These are phyloP conservation scores for Aporophyla nigra DNA, from an alignment of 2,888 invertebrate genomes.

Conservation along the genomic window DNA sequence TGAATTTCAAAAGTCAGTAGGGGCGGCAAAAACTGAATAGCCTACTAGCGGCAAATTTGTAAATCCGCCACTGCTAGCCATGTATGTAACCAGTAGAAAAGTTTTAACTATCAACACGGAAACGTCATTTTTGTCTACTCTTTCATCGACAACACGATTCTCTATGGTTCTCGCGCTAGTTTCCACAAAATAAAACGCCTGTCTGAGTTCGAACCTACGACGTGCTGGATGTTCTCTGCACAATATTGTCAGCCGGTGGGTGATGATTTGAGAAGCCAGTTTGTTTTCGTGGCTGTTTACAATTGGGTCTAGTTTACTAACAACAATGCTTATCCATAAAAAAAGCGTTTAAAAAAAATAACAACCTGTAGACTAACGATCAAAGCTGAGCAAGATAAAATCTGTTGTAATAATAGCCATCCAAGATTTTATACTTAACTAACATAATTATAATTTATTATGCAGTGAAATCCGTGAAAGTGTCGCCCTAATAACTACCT, in stretches of 20 bases:
- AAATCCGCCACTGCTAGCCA: too few species aligned
- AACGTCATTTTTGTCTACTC: too few species aligned
- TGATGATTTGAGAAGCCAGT: neutral
- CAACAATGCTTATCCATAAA: neutral
- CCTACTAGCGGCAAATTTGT: too few species aligned
- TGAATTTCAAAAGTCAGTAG: too few species aligned
- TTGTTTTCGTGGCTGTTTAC: neutral
- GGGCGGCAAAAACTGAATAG: too few species aligned
- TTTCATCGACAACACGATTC: too few species aligned
- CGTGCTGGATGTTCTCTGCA: neutral
- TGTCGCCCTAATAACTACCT: conserved; percentile 19
- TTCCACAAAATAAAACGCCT: too few species aligned
- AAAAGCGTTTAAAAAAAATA: too few species aligned
- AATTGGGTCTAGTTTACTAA: neutral
- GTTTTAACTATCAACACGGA: too few species aligned
- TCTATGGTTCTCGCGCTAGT: too few species aligned
- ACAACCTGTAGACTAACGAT: neutral
- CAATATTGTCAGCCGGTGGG: neutral
- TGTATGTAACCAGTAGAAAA: too few species aligned
- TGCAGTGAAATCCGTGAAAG: conserved; percentile 55
- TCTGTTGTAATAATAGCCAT: neutral
- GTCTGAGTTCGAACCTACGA: too few species aligned
- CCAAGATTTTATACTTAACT: neutral
- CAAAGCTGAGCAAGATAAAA: neutral
- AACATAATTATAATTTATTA: neutral